Conservation (phyloP, 2,888 invertebrate species). For the Strigamia crassipes region DNA sequence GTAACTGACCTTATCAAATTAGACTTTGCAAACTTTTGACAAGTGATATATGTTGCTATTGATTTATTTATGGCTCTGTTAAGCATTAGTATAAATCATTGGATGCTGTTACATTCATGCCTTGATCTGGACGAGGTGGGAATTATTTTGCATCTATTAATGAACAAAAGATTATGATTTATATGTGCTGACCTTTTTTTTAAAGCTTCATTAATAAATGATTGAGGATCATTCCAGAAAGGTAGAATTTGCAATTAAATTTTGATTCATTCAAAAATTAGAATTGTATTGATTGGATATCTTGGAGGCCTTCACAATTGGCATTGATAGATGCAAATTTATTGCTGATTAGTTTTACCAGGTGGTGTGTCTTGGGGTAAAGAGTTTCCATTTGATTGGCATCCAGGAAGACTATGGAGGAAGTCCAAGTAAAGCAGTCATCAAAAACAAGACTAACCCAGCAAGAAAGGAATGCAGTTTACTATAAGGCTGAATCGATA, state of each 20-base stretch:
- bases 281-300: no score
- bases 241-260: background rate
- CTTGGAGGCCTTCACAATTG: no score
- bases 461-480: no score
- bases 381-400: no score
- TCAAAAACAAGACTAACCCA: no score
- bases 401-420: no score
- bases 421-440: no score
- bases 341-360: no score
- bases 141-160: conserved; percentile 30
- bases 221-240: background rate
- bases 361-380: no score
- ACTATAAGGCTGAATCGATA: no score
- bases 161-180: conserved; percentile 19
- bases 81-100: conserved; percentile 33
- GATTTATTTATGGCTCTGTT: conserved; percentile 12
- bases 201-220: background rate
- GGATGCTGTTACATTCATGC: conserved; percentile 20
- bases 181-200: background rate
- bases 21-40: conserved; percentile 32
- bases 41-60: conserved; percentile 33
- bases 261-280: background rate
- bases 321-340: no score
- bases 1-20: conserved; percentile 29
- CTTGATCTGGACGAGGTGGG: background rate